Evolutionary conservation across 2,797 vertebrate species (phyloP), one percentile per base, ranked within the genome.

Genomic region (Poeciliopsis infans): DNA sequence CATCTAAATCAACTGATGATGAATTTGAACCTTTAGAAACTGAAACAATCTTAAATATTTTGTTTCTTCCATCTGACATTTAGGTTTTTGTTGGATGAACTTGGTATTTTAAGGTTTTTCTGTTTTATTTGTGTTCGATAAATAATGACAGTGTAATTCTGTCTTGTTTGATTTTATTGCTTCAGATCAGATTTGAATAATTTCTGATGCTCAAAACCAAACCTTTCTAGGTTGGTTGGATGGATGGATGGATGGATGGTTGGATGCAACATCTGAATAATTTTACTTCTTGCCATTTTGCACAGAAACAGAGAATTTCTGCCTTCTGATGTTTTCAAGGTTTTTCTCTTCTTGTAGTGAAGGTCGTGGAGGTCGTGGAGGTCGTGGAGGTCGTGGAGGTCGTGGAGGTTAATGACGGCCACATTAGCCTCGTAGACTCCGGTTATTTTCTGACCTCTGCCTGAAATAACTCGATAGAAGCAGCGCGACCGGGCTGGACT

Each of bases 1-100:
- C 47, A 49, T 69, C 49, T 84, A 33, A 87, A 88, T 86, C 77
- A 78, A 86, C 88, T 88, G 70, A 77, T 75, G 39, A 75, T 78
- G 70, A 49, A 49, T 20, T 49, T 49, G 47, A 49, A 49, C 18
- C 47, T 49, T 49, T 49, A 20, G 47, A 49, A 49, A 49, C 47
- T 20, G 47, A 51, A 51, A 51, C 47, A 51, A 46, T 46, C 45
- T 46, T 46, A 28, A 59, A 59, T 4, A 16, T 53, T 53, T 53
- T 25, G 23, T 25, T 25, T 23, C 23, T 25, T 2, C 10, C 1
- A 53, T 53, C 7, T 2, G 8, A 10, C 51, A 25, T 25, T 53
- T 23, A 53, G 51, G 20, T 11, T 53, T 11, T 11, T 25, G 23
- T 11, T 53, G 23, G 25, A 11, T 25, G 23, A 53, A 53, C 7